Evolutionary conservation across 2,797 vertebrate genomes (phyloP).

Genomic region (Gambusia yucatana): DNA sequence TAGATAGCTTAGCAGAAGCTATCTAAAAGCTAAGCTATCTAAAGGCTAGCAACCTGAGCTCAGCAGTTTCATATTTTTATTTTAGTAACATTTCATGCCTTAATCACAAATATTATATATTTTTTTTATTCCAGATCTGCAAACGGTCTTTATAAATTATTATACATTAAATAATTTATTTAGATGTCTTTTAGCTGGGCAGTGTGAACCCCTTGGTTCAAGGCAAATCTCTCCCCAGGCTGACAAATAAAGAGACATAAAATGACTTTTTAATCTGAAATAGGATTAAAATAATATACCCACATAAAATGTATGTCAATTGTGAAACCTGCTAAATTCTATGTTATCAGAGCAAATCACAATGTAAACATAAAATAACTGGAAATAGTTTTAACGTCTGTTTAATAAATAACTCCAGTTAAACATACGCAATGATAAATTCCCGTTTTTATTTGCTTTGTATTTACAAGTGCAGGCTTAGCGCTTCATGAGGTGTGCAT

Average conservation of each 20-base stretch:
- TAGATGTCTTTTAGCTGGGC: background rate
- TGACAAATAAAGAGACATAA: background rate
- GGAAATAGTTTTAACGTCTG: slow-evolving; percentile 6
- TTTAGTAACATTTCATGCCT: background rate
- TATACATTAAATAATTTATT: background rate
- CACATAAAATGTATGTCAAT: background rate
- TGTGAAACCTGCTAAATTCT: background rate
- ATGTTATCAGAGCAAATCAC: background rate
- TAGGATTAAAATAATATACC: background rate
- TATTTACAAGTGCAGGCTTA: background rate
- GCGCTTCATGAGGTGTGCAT: slow-evolving; percentile 20
- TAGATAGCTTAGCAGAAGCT: background rate
- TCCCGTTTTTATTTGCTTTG: background rate
- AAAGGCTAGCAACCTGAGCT: background rate
- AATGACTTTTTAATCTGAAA: background rate
- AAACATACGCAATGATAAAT: background rate
- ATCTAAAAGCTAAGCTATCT: too few species aligned
- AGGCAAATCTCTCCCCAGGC: background rate
- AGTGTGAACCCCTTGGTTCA: background rate
- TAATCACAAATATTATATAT: background rate
- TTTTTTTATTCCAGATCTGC: background rate
- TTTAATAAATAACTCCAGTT: background rate
- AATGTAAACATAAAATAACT: background rate
- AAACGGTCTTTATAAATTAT: background rate
- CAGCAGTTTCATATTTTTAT: background rate